Evolutionary conservation across 2,888 invertebrate species (phyloP), one percentile per base, ranked within the genome.

Genomic region (Monopis laevigella): DNA sequence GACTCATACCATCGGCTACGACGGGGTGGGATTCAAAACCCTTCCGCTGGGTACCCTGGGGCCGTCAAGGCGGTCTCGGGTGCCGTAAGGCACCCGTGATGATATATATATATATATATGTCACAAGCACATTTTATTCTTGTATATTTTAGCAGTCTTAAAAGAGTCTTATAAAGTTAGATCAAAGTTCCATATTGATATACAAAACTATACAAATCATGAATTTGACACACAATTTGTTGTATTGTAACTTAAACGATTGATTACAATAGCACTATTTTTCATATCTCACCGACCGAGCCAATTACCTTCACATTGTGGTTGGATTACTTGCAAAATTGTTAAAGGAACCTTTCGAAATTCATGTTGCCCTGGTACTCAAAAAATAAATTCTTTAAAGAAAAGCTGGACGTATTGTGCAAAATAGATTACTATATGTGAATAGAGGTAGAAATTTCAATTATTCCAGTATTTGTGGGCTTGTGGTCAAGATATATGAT

Each of bases 321-420:
- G 48, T 39, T 43, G 51, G 58, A 64, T 75, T 74, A 77, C 73
- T 75, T 74, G 75, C 74, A 68, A 66, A 69, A 66, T 68, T 52
- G n/a, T n/a, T 50, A 17, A 40, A 16, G 11, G 28, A 12, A 16
- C 26, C 35, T 21, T 21, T 13, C 30, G 12, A 13, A 3, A 32
- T 13, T 7, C 24, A 21, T 21, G 8, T 21, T 8, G 8, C 8
- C 24, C 24, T 21, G 8, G 24, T 7, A 21, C 8, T 21, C 8
- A 21, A 21, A 21, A 21, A 21, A 21, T 7, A 21, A 7, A 5
- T 21, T 29, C 12, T 29, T 29, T n/a, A 29, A 29, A 10, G 29
- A 10, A 11, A 11, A 36, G 12, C 17, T 2, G 11, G 36, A 11
- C 21, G 36, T 21, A 36, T 36, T 36, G 36, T 36, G 36, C 11